These are phyloP conservation scores for Zaprionus kolodkinae DNA, from an alignment of 1,140 invertebrate genomes.

Conservation along the genomic window DNA sequence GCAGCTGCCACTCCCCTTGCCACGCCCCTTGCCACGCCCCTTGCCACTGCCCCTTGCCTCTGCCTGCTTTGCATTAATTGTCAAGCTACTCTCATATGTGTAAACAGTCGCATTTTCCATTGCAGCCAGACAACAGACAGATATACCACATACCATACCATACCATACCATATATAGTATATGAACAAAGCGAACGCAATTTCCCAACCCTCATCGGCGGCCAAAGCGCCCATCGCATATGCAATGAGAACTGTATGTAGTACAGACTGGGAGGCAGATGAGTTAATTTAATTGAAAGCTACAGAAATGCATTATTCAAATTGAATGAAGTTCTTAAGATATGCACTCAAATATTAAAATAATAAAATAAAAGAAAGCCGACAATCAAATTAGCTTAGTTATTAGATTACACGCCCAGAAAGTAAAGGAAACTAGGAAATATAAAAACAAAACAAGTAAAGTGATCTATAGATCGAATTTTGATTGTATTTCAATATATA, in stretches of 20 bases:
- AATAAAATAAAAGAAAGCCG: background rate
- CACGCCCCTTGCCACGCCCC: background rate
- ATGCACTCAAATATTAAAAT: background rate
- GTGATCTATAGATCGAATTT: too few species aligned
- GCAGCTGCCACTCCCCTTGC: background rate
- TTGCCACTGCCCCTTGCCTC: background rate
- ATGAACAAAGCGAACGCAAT: conserved; percentile 3
- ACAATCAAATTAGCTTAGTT: background rate
- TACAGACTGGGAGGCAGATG: background rate
- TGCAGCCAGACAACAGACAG: background rate
- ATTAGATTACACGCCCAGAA: too few species aligned
- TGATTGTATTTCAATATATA: too few species aligned
- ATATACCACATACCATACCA: background rate
- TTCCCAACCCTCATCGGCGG: background rate
- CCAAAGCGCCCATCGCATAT: background rate
- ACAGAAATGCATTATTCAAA: background rate
- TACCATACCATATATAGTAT: background rate
- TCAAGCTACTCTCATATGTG: conserved; percentile 21
- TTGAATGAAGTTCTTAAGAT: background rate
- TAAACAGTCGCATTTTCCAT: background rate
- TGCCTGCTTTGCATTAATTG: conserved; percentile 35
- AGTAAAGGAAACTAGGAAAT: too few species aligned
- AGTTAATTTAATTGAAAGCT: conserved; percentile 2
- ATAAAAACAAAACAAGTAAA: too few species aligned
- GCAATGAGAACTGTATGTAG: background rate